Evolutionary conservation across 2,113 vertebrate species (phyloP).

Genomic region (Tupaia tana): DNA sequence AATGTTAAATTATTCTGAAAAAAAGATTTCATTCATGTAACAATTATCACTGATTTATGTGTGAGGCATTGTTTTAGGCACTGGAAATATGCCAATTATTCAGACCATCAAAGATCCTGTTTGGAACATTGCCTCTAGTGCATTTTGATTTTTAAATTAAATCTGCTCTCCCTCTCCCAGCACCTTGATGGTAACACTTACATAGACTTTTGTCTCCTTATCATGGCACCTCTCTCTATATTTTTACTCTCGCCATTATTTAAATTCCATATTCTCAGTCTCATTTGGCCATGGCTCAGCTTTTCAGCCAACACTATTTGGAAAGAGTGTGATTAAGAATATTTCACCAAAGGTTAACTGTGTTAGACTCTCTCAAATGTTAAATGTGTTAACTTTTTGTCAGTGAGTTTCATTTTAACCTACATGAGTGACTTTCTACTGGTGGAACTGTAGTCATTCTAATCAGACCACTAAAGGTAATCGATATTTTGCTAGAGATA

Average conservation of each 20-base stretch:
- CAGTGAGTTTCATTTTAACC: background rate
- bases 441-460: background rate
- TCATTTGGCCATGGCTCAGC: background rate
- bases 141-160: background rate
- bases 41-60: background rate
- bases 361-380: background rate
- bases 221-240: background rate
- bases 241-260: background rate
- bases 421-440: background rate
- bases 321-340: background rate
- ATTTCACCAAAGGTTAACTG: background rate
- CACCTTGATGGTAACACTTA: background rate
- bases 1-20: too few species aligned
- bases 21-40: background rate
- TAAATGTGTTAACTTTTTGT: background rate
- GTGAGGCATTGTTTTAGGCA: background rate
- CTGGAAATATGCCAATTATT: background rate
- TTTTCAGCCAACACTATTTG: conserved; percentile 4
- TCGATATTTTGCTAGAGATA: background rate
- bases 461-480: background rate
- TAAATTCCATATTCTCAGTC: background rate
- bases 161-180: background rate
- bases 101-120: background rate
- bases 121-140: background rate
- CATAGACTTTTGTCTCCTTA: background rate